Evolutionary conservation across 2,888 invertebrate genomes (phyloP).

Genomic region (Idaea dimidiata): DNA sequence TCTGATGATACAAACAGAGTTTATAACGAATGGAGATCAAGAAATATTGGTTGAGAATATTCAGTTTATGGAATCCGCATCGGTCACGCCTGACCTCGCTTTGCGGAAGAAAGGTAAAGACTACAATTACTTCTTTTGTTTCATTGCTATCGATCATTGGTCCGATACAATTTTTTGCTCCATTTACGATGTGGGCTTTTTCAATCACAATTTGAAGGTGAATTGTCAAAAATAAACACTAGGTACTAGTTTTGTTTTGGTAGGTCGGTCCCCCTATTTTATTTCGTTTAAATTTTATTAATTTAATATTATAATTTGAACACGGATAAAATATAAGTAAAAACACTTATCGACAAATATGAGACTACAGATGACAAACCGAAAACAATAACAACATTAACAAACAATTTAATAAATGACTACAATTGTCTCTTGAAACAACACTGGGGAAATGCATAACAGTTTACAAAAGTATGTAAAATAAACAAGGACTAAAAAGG

Average conservation of each 20-base stretch:
- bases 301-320: no score
- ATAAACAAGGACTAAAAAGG: neutral
- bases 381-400: neutral
- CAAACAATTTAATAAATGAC: neutral
- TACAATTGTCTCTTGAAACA: neutral
- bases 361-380: no score
- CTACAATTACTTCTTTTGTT: conserved; percentile 67
- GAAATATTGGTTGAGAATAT: conserved; percentile 43
- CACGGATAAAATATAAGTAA: no score
- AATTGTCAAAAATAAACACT: neutral
- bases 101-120: conserved; percentile 69
- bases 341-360: no score
- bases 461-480: neutral
- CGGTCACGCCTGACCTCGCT: conserved; percentile 71
- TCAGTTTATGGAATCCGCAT: conserved; percentile 58
- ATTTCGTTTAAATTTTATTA: no score
- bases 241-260: neutral
- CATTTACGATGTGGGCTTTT: conserved; percentile 40
- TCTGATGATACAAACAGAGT: conserved; percentile 27
- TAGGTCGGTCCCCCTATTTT: no score
- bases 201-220: conserved; percentile 28
- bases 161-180: conserved; percentile 52
- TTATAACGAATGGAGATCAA: conserved; percentile 32
- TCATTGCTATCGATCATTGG: conserved; percentile 50
- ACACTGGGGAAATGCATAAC: neutral